Evolutionary conservation across 2,888 invertebrate species (phyloP).

Genomic region (Melanostoma mellinum): DNA sequence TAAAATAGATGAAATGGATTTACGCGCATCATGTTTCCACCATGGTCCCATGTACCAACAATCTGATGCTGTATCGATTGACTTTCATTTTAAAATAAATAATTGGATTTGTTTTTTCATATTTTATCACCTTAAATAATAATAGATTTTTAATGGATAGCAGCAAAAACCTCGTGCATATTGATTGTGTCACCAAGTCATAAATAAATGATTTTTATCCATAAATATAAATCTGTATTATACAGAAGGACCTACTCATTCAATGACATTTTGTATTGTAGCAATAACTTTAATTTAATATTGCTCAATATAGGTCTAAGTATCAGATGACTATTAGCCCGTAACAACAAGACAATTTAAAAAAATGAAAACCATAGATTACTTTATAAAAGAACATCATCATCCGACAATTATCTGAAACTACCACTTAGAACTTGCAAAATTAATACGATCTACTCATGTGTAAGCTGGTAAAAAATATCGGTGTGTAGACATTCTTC

Average conservation of each 20-base stretch:
- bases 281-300: neutral
- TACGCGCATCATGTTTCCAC: conserved; percentile 4
- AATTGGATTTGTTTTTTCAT: conserved; percentile 9
- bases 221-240: neutral
- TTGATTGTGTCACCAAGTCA: conserved; percentile 2
- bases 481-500: neutral
- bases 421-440: conserved; percentile 29
- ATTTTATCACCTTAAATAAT: conserved; percentile 8
- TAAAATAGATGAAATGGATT: conserved; percentile 46
- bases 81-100: conserved; percentile 33
- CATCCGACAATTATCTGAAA: conserved; percentile 23
- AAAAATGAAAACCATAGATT: conserved; percentile 29
- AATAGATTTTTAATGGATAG: neutral
- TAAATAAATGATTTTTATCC: conserved; percentile 19
- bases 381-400: conserved; percentile 19
- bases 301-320: neutral
- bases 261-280: neutral
- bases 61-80: conserved; percentile 17
- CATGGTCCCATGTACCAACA: neutral
- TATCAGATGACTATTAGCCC: neutral
- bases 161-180: neutral
- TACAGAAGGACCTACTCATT: neutral
- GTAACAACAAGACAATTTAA: conserved; percentile 5
- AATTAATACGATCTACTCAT: conserved; percentile 37
- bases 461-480: neutral